A percentile compares a stretch with the other conserved stretches of the same genome.
phyloP scores from a whole-genome alignment of 2,113 vertebrate species.

The Alexandromys fortis region DNA sequence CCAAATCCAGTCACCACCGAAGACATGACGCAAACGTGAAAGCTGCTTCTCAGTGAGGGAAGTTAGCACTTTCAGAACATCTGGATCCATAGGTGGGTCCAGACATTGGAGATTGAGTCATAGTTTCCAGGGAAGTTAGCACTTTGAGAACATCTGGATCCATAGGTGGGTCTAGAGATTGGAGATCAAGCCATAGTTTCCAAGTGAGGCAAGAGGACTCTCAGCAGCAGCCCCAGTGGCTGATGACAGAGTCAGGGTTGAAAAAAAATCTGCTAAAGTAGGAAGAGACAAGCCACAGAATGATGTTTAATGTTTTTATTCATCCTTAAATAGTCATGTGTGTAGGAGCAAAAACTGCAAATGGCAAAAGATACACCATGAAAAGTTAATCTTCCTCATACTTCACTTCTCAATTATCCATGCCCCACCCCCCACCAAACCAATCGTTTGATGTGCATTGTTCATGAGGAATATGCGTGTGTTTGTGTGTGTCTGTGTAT shows the following conservation, averaged over 20 bases:
- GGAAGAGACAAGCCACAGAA: background rate
- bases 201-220: background rate
- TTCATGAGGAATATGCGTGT: background rate
- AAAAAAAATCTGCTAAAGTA: background rate
- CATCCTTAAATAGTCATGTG: slow-evolving; percentile 14
- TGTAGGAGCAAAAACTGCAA: slow-evolving; percentile 12
- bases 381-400: slow-evolving; percentile 27
- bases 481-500: background rate
- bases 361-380: background rate
- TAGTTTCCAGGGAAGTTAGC: too few species aligned
- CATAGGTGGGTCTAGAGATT: background rate
- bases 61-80: background rate
- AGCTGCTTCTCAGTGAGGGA: background rate
- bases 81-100: background rate
- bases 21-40: background rate
- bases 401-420: background rate
- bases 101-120: background rate
- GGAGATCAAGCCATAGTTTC: background rate
- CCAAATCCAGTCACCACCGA: background rate
- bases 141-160: background rate
- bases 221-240: background rate
- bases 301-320: background rate
- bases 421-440: background rate
- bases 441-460: background rate
- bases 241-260: background rate